phyloP scores from a whole-genome alignment of 1,140 invertebrate genomes.

The Panagrolaimus sp. region DNA sequence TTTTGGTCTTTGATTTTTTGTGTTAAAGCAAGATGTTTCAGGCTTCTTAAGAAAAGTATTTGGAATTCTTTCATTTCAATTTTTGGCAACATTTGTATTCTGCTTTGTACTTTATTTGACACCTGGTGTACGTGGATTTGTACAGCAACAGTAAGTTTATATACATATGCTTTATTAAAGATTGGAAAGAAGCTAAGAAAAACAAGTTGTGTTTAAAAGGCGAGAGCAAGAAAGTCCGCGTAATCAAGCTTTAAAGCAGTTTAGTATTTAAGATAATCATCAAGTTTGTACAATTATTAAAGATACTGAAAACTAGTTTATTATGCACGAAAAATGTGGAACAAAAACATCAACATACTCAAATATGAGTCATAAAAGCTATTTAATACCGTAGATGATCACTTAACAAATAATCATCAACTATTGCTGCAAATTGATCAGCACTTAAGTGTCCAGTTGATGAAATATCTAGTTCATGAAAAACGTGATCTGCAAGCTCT shows the following conservation, averaged over 20 bases:
- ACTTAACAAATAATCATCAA: conserved; percentile 52
- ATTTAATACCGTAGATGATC: conserved; percentile 19
- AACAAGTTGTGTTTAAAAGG: no score
- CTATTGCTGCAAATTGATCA: conserved; percentile 55
- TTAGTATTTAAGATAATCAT: no score
- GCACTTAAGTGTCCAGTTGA: conserved; percentile 47
- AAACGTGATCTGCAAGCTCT: conserved; percentile 53
- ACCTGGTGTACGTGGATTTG: conserved; percentile 42
- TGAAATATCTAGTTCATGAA: conserved; percentile 55
- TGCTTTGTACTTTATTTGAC: conserved; percentile 48
- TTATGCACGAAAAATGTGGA: no score
- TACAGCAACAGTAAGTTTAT: conserved; percentile 53
- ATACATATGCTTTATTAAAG: no score
- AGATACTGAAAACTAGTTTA: no score
- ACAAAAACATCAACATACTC: no score
- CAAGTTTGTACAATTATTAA: no score
- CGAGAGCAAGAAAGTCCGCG: no score
- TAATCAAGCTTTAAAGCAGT: no score
- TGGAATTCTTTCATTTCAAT: conserved; percentile 52
- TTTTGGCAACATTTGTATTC: conserved; percentile 44
- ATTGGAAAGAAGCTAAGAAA: no score
- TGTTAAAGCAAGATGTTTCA: conserved; percentile 38
- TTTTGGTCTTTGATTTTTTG: conserved; percentile 9
- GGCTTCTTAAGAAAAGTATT: conserved; percentile 55
- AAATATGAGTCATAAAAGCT: no score